A percentile compares a stretch with the other conserved stretches of the same genome.
These are phyloP conservation scores for Aphodius granarius DNA, from an alignment of 2,888 invertebrate genomes.

Conservation along the genomic window DNA sequence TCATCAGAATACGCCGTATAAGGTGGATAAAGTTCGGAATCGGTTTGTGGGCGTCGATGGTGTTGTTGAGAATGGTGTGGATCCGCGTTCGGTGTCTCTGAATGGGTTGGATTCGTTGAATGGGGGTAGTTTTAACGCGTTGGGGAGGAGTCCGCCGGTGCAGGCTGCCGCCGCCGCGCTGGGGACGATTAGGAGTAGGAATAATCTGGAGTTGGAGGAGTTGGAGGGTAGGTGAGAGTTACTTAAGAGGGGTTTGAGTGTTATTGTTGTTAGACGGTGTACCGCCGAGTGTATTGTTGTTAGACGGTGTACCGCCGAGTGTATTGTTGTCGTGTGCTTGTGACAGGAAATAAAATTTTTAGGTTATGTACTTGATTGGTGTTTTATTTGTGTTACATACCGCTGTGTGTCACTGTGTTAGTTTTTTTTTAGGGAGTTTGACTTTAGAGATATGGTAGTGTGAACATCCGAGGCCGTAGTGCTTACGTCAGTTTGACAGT, in stretches of 20 bases:
- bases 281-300: neutral
- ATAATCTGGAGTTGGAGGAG: constrained; percentile 23
- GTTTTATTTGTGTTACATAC: neutral
- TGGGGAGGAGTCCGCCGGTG: constrained; percentile 21
- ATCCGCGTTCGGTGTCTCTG: constrained; percentile 19
- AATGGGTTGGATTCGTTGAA: constrained; percentile 25
- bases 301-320: neutral
- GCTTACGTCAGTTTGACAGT: no score
- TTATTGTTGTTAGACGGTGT: neutral
- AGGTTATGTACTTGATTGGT: neutral
- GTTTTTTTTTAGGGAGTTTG: no score
- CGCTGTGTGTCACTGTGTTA: no score
- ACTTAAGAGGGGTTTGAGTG: neutral
- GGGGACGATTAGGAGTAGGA: neutral
- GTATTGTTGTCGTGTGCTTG: neutral
- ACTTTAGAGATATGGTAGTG: no score
- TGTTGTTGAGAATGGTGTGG: constrained; percentile 1
- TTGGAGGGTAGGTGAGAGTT: constrained; percentile 26
- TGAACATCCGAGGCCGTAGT: no score
- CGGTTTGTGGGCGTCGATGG: neutral
- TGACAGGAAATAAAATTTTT: neutral
- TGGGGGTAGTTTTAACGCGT: constrained; percentile 21
- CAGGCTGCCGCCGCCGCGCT: no score
- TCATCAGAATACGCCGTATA: constrained; percentile 23
- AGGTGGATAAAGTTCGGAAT: constrained; percentile 13